Base-by-base conservation (phyloP, 2,888 invertebrate genomes). In the Chaetogeoica ovagalla region DNA sequence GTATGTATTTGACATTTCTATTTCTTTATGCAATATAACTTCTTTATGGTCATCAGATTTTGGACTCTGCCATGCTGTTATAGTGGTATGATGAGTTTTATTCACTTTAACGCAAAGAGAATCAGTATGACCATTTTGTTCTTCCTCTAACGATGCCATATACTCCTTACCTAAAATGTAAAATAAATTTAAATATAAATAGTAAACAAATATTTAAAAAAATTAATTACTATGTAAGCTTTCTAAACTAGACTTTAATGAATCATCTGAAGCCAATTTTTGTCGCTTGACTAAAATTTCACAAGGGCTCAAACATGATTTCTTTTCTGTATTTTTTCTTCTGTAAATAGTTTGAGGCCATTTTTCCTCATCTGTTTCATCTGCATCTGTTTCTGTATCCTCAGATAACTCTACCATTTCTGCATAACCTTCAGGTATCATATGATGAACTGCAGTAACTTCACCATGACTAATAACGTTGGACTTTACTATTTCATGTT, bases 401-500 rank as follows among this genome's bases (percentile, higher is more conserved):
- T 87, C 87, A 3, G 86, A 81, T 66, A 88, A 87, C 83, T 88
- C 87, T 3, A 88, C 88, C 81, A 87, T 86, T 83, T 88, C 88
- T 4, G 88, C 88, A 43, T 85, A 86, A 9, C 86, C 85, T 39
- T 84, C 85, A 37, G 86, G 85, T 52, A 86, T 82, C 21, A 87
- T 84, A 23, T 86, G 85, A 71, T 86, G 86, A 82, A 85, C 85
- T 81, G 86, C 86, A 19, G 87, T 87, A 8, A 88, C 87, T 71
- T 79, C 70, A 63, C 79, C 79, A 57, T 65, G 79, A 70, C 79
- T 79, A 57, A 79, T 71, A 83, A 92, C 90, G 82, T 90, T 89
- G 21, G 91, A 89, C 85, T 91, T 91, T 1, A 90, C 86, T 72
- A 93, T 91, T 86, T 93, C 92, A 84, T 88, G 90, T 84, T 90